Evolutionary conservation across 2,797 vertebrate genomes (phyloP), one percentile per base, ranked within the genome.

Genomic region (Crocodylus rhombifer): DNA sequence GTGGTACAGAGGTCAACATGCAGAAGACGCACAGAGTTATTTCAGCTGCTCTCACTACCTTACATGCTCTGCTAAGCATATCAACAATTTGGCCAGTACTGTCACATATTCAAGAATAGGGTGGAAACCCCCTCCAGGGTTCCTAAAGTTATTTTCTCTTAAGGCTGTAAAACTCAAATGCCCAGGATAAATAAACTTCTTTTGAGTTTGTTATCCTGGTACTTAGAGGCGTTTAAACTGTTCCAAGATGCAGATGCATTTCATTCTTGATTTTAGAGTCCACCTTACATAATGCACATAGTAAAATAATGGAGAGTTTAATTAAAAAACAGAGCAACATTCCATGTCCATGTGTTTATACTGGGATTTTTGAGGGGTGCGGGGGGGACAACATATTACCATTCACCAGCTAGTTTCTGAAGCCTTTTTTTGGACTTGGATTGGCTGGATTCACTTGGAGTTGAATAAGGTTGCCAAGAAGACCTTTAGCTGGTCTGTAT

Each of bases 41-140:
- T 97, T 95, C 96, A 97, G 96, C 96, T 97, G 97, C 86, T 95
- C 95, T 77, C 88, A 73, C 67, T 84, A 74, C 81, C 92, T 84
- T 36, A 3, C 95, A 86, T 7, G 94, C 96, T 97, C 95, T 85
- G 28, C 94, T 86, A 62, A 97, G 96, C 96, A 21, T 96, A 90
- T 83, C 87, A 77, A 88, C 93, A 93, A 74, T 92, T 86, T 95
- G 94, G 88, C 86, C 9, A 28, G 42, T 74, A 80, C 87, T 90
- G 90, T 42, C 76, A 60, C 86, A 73, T 81, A 85, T 86, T 91
- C 51, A 94, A 92, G 91, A 94, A 88, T 61, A 74, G 60, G 14
- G 67, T 89, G 60, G 26, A 88, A 11, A 1, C 30, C 1, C 4
- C 11, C 60, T 21, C 23, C 5, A 6, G 12, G 51, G 79, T 80